phyloP scores from a whole-genome alignment of 2,888 invertebrate genomes.

The Polyploca ridens region DNA sequence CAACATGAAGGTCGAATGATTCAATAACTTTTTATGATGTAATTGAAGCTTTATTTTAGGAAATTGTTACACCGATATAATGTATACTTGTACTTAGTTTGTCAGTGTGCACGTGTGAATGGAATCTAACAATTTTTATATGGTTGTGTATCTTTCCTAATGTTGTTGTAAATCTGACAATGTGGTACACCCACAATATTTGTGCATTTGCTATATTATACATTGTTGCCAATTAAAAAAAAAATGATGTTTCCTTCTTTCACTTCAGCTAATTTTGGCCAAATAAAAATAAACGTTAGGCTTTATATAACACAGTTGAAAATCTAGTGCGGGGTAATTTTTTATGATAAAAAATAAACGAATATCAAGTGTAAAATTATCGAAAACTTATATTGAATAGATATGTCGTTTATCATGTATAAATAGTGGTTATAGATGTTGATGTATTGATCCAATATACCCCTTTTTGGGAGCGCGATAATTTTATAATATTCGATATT shows the following conservation, averaged over 20 bases:
- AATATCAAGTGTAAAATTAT: constrained; percentile 3
- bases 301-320: neutral
- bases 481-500: constrained; percentile 13
- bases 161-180: constrained; percentile 29
- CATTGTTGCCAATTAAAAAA: constrained; percentile 75
- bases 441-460: neutral
- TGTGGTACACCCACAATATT: constrained; percentile 23
- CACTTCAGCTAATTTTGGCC: neutral
- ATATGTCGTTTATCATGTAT: neutral
- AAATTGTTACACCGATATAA: neutral
- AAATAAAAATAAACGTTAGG: neutral
- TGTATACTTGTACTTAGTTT: constrained; percentile 6
- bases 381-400: neutral
- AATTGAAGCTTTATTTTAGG: neutral
- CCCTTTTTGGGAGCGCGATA: neutral
- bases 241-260: neutral
- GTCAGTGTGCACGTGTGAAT: constrained; percentile 15
- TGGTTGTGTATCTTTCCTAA: constrained; percentile 38
- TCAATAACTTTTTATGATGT: neutral
- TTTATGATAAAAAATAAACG: neutral
- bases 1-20: too few relatives aligned
- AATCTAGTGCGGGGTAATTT: neutral
- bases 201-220: constrained; percentile 59
- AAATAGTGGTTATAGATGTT: constrained; percentile 1
- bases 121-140: constrained; percentile 25